A percentile compares a stretch with the other conserved stretches of the same genome.
Conservation (phyloP, 2,888 invertebrate species). For the Amphipoea oculea region DNA sequence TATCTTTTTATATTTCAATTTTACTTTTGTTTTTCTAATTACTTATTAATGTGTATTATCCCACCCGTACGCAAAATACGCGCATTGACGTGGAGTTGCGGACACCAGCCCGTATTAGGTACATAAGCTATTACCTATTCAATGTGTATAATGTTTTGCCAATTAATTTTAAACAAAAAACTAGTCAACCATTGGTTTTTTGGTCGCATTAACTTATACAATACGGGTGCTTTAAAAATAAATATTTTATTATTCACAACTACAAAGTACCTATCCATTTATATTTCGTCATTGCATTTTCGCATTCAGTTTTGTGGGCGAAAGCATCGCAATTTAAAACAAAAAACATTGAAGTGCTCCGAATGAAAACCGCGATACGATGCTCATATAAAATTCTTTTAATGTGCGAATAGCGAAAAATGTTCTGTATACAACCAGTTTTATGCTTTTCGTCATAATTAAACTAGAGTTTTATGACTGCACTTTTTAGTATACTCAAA, state of each 20-base stretch:
- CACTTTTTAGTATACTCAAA: constrained; percentile 19
- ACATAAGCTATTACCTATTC: no score
- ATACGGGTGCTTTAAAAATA: background rate
- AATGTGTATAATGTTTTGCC: background rate
- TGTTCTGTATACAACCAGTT: constrained; percentile 3
- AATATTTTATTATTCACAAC: background rate
- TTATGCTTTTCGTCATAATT: constrained; percentile 24
- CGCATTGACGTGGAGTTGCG: no score
- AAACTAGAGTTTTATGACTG: constrained; percentile 17
- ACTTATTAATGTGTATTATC: no score
- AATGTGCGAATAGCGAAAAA: constrained; percentile 20
- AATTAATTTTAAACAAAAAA: background rate
- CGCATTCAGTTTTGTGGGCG: constrained; percentile 8
- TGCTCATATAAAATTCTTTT: constrained; percentile 41
- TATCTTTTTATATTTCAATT: no score
- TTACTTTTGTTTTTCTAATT: no score
- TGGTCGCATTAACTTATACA: background rate
- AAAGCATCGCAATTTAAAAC: constrained; percentile 23
- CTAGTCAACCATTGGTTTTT: background rate
- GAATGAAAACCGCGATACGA: constrained; percentile 23
- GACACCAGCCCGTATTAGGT: no score
- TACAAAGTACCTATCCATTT: constrained; percentile 4
- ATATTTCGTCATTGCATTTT: constrained; percentile 29
- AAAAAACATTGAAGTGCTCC: constrained; percentile 27
- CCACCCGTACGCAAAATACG: no score